Base-by-base conservation (phyloP, 2,888 invertebrate genomes). In the Athalia circularis region DNA sequence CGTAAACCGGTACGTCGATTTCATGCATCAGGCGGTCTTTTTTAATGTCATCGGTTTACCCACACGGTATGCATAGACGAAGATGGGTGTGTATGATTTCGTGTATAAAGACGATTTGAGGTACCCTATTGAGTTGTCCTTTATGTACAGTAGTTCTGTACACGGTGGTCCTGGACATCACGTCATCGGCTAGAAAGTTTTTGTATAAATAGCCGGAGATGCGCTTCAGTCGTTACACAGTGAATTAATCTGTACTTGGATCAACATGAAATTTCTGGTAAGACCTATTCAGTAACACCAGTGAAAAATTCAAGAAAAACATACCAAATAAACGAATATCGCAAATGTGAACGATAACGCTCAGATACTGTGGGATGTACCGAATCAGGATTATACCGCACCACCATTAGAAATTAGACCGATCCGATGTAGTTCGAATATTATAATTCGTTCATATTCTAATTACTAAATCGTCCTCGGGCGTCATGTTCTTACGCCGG, bases 151-250 rank as follows among this genome's bases (percentile, higher is more conserved):
- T 13, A 72, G 54, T 47, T 15, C 29, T 52, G 29, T 43, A 50
- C 62, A 48, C 43, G 50, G 64, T 75, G 50, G 50, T 64, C 62
- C 45, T 62, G 29, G 61, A 48, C 9, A 5, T n/a, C n/a, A 50
- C 75, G 75, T 62, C 61, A 75, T 75, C 75, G 75, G 50, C 48
- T 75, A 84, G 84, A 84, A 84, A 83, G 82, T 84, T 84, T 85
- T 80, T 78, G 83, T 85, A 85, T 86, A 86, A 86, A 86, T 84
- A 86, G 84, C 79, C 80, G 65, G 72, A 77, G 80, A 80, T 80
- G 79, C 75, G 82, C 76, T 79, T 79, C 80, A 79, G 80, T 79
- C 77, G 84, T 81, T 80, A 84, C 84, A 84, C 84, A 84, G 82
- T 84, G 81, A 81, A 80, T 80, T 79, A 81, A 84, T 83, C 84